Evolutionary conservation across 2,888 invertebrate genomes (phyloP), one percentile per base, ranked within the genome.

Genomic region (Pedicia rivosa): DNA sequence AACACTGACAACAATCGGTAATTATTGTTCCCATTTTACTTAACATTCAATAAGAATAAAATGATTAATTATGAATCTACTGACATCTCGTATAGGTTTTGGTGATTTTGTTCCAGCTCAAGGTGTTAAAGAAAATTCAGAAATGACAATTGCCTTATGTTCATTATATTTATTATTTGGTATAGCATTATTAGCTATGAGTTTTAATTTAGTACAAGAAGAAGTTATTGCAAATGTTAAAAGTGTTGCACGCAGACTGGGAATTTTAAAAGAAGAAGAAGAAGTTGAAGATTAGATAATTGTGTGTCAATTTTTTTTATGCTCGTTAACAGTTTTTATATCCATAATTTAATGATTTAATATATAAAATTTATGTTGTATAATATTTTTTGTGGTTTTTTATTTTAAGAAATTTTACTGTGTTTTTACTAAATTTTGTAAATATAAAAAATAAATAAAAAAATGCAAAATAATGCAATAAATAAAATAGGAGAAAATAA

Each of bases 181-280:
- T 6, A 94, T 94, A 52, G 87, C 92, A 0, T 63, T 94, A 31
- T 64, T 94, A 44, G 92, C 92, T 19, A 95, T 94, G 94, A 88
- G 88, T 50, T 94, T 94, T 63, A 94, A 94, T 66, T 65, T 94
- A 53, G 91, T 94, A 30, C 92, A 91, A 58, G 90, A 90, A 55
- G 87, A 91, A 59, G 88, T 91, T 8, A 83, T 88, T 44, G 81
- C 78, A 41, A 83, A 82, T 52, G 87, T 90, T 5, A 86, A 87
- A 50, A 72, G 77, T 42, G 76, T 91, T 7, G 91, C 87, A 15
- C 80, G 79, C 47, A 74, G 78, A 40, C 68, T 91, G 39, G 91
- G 90, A 29, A 90, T 91, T 55, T 77, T 91, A 47, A 87, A 87
- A 55, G 76, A 81, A 41, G 72, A 74, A 28, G 74, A 74, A 27